Base-by-base conservation (phyloP, 2,888 invertebrate genomes). In the Agrochola circellaris region DNA sequence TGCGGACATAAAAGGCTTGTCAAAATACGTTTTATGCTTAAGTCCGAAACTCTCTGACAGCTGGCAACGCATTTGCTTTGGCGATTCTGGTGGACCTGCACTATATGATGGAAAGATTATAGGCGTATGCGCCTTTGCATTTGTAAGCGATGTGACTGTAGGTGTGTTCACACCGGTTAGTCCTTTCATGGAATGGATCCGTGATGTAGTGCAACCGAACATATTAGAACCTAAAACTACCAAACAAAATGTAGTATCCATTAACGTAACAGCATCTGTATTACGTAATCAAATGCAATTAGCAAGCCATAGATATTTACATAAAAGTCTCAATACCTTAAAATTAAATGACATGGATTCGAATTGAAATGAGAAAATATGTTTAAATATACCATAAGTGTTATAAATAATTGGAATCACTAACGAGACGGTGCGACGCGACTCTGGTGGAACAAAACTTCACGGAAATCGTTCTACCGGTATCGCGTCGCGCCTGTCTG, bases 11-110 rank as follows among this genome's bases (percentile, higher is more conserved):
- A 51, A 67, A 34, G 13, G 15, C 51, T 23, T 51, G 15, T 51
- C 15, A 9, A 34, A 67, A 51, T 23, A 67, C 23, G 30, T 23
- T 5, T 23, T 67, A 30, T 67, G 67, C 23, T 15, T 67, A 15
- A 30, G 23, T 34, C 51, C 67, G 23, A 51, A 67, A 34, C 8
- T 2, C 5, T 2, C 9, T 51, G 15, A 51, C 9, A 26, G n/a
- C 17, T 9, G 9, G 15, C 23, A 51, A 17, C 48, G 15, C 30
- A 17, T 67, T 67, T 67, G 67, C 23, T 67, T 23, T 23, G 67
- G 67, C 15, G 67, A 67, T 67, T 67, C 51, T 51, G 67, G 67
- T 17, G 67, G 67, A 23, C 67, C 67, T 51, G 67, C 51, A 8
- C 23, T 67, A 8, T 67, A 30, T 51, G 48, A 51, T 51, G 51